Conservation (phyloP, 2,888 invertebrate genomes). For the Andrena hattorfiana region DNA sequence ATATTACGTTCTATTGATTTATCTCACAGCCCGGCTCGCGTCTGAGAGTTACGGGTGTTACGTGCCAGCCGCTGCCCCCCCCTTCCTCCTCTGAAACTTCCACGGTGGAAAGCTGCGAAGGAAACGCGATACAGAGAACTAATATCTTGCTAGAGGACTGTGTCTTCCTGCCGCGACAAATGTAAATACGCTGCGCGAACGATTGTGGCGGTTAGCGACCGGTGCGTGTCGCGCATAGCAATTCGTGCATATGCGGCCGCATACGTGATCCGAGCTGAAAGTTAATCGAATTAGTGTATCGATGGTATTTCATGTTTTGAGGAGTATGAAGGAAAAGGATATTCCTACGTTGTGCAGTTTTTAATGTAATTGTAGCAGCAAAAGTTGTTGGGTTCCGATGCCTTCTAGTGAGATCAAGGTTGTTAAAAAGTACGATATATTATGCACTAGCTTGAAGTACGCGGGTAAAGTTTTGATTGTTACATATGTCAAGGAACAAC, state of each 20-base stretch:
- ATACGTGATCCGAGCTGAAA: background rate
- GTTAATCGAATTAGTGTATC: background rate
- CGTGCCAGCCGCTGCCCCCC: conserved; percentile 9
- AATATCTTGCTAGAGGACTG: conserved; percentile 3
- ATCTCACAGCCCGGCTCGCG: conserved; percentile 22
- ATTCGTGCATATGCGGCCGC: background rate
- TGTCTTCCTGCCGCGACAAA: background rate
- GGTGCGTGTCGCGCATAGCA: conserved; percentile 3
- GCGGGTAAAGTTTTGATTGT: too few species aligned
- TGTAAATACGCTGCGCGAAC: background rate
- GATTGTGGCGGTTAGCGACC: background rate
- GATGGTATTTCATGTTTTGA: background rate
- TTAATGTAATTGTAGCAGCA: background rate
- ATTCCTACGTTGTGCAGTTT: background rate
- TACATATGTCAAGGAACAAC: too few species aligned
- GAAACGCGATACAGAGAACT: conserved; percentile 13
- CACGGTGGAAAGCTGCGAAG: background rate
- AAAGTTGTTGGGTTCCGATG: background rate
- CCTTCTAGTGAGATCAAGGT: background rate
- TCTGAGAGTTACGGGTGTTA: conserved; percentile 33
- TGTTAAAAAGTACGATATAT: background rate
- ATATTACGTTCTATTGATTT: conserved; percentile 53
- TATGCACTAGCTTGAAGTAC: too few species aligned
- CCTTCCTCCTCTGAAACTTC: background rate
- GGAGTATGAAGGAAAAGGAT: background rate